phyloP scores from a whole-genome alignment of 2,113 vertebrate genomes.

The Rhinopomastus cyanomelas region DNA sequence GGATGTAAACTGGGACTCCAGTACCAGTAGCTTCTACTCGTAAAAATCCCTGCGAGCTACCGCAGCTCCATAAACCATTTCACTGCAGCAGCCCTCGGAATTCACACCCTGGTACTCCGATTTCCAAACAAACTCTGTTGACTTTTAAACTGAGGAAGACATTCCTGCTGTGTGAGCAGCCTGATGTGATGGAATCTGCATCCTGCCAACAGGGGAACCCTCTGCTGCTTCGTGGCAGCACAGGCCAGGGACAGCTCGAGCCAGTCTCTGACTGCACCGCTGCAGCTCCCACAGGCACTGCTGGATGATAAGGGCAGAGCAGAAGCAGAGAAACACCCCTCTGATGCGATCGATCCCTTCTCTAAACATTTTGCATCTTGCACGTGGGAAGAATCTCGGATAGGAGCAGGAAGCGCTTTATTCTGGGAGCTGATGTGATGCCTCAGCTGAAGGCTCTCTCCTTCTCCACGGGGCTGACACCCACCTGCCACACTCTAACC shows the following conservation, averaged over 20 bases:
- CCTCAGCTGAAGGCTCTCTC: neutral
- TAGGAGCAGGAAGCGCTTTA: neutral
- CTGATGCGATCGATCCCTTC: fast-evolving
- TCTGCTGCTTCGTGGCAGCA: neutral
- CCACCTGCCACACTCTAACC: neutral
- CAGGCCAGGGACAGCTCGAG: fast-evolving
- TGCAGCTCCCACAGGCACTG: neutral
- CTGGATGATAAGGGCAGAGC: fast-evolving
- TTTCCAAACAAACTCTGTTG: neutral
- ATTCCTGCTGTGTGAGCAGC: neutral
- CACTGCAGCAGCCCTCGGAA: neutral
- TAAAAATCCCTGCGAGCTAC: neutral
- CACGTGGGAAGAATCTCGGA: fast-evolving
- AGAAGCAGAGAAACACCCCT: neutral
- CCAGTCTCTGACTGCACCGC: fast-evolving
- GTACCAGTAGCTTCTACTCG: neutral
- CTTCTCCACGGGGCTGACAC: fast-evolving
- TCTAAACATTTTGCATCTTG: neutral
- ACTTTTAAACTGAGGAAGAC: neutral
- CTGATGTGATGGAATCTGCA: neutral
- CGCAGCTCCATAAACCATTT: neutral
- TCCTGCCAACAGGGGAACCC: neutral
- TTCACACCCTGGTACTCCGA: neutral
- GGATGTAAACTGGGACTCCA: neutral
- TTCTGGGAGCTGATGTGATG: neutral